Base-by-base conservation (phyloP, 2,113 vertebrate genomes). In the Acanthochromis polyacanthus region DNA sequence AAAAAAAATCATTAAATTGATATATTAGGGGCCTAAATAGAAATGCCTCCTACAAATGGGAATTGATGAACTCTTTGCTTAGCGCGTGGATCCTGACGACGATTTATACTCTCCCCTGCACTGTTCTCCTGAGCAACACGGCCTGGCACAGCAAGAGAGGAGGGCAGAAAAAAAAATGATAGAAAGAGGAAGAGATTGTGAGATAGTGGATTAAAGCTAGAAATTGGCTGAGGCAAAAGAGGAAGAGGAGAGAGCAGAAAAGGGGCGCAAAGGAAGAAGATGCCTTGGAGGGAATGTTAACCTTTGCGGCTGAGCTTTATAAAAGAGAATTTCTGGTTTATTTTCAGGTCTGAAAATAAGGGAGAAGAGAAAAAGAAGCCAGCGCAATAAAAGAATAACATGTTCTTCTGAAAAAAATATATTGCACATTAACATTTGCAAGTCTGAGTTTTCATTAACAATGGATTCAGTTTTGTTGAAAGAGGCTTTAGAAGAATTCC, bases 11-110 rank as follows among this genome's bases (percentile, higher is more conserved):
- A 93, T 94, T 93, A 94, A 88, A 92, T 92, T 93, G 94, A 94
- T 95, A 80, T 92, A 95, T 93, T 91, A 88, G 88, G 85, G 81
- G 88, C 82, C 91, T 93, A 92, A 95, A 94, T 94, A 94, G 94
- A 94, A 93, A 93, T 91, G 92, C 88, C 89, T 93, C 73, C 78
- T 89, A 78, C 89, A 93, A 93, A 95, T 93, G 93, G 89, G 93
- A 94, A 94, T 93, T 94, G 93, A 94, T 94, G 91, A 93, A 95
- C 83, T 95, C 88, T 63, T 91, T 93, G 92, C 87, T 90, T 82
- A 71, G 89, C 58, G 59, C 53, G 72, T 92, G 88, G 87, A 90
- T 90, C 83, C 65, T 77, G 84, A 80, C n/a, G 63, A 61, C 75
- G 48, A 88, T 91, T 89, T 88, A 87, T 73, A 36, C 81, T 28